Base-by-base conservation (phyloP, 2,888 invertebrate genomes). In the Mesochorus sp. region DNA sequence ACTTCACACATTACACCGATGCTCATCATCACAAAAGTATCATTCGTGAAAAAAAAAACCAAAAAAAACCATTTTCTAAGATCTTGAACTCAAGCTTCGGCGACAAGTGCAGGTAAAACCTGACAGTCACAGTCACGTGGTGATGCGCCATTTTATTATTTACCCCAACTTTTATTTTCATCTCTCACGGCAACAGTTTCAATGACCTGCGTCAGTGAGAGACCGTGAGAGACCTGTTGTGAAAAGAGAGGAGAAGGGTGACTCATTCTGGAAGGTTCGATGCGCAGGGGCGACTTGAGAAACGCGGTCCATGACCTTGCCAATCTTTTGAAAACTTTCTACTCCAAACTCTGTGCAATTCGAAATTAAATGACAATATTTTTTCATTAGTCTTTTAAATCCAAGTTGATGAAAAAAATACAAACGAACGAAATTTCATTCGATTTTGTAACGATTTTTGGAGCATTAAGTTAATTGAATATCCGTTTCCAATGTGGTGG, bases 251-350 rank as follows among this genome's bases (percentile, higher is more conserved):
- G n/a, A n/a, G 37, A 47, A 39, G 66, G 47, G 72, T 77, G 77
- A 77, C 67, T 73, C 77, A 77, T 49, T 77, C 67, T 77, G 61
- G 72, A 37, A 77, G n/a, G 72, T 77, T 72, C 77, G 37, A 37
- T 12, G 28, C n/a, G 14, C 72, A 77, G 77, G 72, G 72, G 21
- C 77, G 77, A 19, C 47, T 49, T 42, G 31, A 31, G 19, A 47
- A 47, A 26, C 10, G 4, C 12, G 77, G 62, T 72, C 77, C 68
- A 70, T 28, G 55, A 57, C 42, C 49, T 57, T 34, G 17, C 10
- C 26, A 6, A 12, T 53, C 3, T 6, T 24, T 2, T 0, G 26
- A 68, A n/a, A 1, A 26, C n/a, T n/a, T n/a, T n/a, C n/a, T n/a
- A n/a, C n/a, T n/a, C n/a, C n/a, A n/a, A n/a, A n/a, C n/a, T n/a